Evolutionary conservation across 2,888 invertebrate species (phyloP).

Genomic region (Nasonovia ribisnigri): DNA sequence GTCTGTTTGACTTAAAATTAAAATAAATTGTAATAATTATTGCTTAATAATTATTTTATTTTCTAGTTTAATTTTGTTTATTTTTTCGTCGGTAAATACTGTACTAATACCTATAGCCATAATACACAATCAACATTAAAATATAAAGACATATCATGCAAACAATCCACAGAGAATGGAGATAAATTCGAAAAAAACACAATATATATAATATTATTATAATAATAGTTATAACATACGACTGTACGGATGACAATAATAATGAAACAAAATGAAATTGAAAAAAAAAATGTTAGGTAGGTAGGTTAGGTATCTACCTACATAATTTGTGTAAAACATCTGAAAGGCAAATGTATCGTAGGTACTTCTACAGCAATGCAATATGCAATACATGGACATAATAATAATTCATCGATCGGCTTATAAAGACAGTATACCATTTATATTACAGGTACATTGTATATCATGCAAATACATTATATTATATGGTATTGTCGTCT

Average conservation of each 20-base stretch:
- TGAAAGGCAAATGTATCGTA: background rate
- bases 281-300: background rate
- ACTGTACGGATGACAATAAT: background rate
- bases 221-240: background rate
- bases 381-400: background rate
- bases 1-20: background rate
- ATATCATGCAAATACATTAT: background rate
- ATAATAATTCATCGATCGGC: background rate
- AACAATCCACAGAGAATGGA: background rate
- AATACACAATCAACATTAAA: background rate
- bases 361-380: background rate
- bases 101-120: background rate
- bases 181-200: background rate
- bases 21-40: background rate
- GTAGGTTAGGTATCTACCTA: background rate
- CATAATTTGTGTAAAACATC: background rate
- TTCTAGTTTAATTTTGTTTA: background rate
- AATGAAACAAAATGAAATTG: background rate
- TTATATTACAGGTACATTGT: background rate
- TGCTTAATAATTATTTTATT: background rate
- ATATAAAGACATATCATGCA: background rate
- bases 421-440: background rate
- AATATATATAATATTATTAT: background rate
- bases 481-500: background rate
- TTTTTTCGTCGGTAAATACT: background rate